Conservation (phyloP, 2,888 invertebrate species). For the Tryphoninae sp. region DNA sequence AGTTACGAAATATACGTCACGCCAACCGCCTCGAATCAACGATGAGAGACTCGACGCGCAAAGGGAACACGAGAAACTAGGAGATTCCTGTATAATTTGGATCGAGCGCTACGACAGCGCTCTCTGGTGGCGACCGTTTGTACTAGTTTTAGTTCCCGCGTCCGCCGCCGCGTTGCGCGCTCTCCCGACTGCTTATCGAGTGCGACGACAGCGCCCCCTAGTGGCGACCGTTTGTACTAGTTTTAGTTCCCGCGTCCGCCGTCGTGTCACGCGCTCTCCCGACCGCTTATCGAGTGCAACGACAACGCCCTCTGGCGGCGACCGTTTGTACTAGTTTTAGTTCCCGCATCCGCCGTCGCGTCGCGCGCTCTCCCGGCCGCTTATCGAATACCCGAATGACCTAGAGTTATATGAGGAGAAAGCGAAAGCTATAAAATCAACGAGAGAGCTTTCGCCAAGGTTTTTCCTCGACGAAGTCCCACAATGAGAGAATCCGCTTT, state of each 20-base stretch:
- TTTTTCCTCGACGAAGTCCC: constrained; percentile 25
- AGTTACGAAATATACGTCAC: constrained; percentile 68
- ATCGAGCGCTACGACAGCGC: no score
- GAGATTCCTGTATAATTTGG: not conserved
- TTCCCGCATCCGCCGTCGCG: not conserved
- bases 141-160: no score
- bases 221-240: no score
- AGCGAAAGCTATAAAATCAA: not conserved
- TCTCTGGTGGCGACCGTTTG: no score
- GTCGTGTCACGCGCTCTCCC: no score
- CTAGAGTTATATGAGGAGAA: not conserved
- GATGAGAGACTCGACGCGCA: constrained; percentile 6
- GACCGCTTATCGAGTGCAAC: not conserved
- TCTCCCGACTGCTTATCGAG: no score
- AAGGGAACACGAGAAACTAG: constrained; percentile 3
- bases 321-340: not conserved
- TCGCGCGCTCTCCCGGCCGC: constrained; percentile 16
- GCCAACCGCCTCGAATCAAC: constrained; percentile 16
- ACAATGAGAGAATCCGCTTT: constrained; percentile 3
- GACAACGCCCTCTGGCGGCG: not conserved
- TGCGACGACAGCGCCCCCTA: not conserved
- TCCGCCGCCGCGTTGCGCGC: no score
- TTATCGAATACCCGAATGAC: constrained; percentile 25
- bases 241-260: no score
- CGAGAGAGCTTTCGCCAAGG: constrained; percentile 33